Conservation (phyloP, 2,888 invertebrate species). For the Copidosoma aretas region DNA sequence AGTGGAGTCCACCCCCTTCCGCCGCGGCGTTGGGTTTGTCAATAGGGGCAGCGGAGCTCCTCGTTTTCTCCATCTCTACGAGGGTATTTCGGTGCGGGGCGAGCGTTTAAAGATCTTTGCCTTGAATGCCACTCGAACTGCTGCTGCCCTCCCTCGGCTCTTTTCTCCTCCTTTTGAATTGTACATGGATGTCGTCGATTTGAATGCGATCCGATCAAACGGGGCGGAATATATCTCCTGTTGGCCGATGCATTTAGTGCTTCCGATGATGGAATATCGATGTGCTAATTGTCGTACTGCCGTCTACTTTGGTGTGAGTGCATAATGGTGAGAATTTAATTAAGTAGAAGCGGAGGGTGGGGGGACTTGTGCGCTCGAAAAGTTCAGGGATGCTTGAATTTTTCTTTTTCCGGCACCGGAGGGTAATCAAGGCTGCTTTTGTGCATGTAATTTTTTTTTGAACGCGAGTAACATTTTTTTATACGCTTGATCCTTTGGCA, state of each 20-base stretch:
- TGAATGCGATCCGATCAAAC: constrained; percentile 25
- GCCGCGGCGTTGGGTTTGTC: constrained; percentile 39
- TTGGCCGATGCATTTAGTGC: constrained; percentile 10
- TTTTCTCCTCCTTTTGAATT: background rate
- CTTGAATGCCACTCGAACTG: constrained; percentile 46
- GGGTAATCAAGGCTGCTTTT: too few relatives aligned
- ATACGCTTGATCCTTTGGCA: background rate
- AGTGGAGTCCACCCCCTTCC: constrained; percentile 29
- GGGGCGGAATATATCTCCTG: constrained; percentile 5
- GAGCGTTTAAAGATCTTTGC: constrained; percentile 54
- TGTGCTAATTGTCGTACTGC: background rate
- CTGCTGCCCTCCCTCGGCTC: constrained; percentile 1
- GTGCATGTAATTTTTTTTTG: background rate
- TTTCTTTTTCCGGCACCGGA: background rate
- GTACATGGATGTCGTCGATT: constrained; percentile 14
- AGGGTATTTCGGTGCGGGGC: constrained; percentile 8
- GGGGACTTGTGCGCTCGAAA: too few relatives aligned
- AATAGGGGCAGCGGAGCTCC: constrained; percentile 40
- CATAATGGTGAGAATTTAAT: background rate
- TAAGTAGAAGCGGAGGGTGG: background rate
- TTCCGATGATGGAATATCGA: background rate
- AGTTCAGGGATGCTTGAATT: background rate
- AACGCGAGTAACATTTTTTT: background rate
- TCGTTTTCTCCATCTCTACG: background rate
- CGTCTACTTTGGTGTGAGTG: background rate